Evolutionary conservation across 1,140 invertebrate genomes (phyloP).

Genomic region (Macrotrachela quadricornifera): DNA sequence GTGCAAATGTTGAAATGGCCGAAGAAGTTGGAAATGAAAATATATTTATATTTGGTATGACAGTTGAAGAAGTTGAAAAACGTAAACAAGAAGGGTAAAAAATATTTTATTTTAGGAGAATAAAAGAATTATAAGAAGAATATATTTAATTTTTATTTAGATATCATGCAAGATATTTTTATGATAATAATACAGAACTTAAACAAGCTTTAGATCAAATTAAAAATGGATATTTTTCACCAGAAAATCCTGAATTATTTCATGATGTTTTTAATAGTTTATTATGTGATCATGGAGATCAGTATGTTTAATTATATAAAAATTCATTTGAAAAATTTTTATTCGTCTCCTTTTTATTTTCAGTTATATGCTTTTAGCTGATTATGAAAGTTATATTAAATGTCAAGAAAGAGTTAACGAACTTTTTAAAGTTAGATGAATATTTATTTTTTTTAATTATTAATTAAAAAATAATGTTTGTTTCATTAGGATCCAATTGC

Average conservation of each 20-base stretch:
- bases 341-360: not conserved
- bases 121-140: not conserved
- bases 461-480: conserved; percentile 5
- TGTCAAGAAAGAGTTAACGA: conserved; percentile 66
- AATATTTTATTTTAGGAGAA: not conserved
- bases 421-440: conserved; percentile 48
- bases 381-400: conserved; percentile 79
- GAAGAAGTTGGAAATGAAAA: conserved; percentile 96
- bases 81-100: conserved; percentile 45
- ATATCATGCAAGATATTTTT: conserved; percentile 57
- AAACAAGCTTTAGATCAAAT: conserved; percentile 87
- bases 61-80: conserved; percentile 64
- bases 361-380: conserved; percentile 69
- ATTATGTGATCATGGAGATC: conserved; percentile 66
- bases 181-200: conserved; percentile 66
- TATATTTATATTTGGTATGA: conserved; percentile 98
- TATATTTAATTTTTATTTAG: conserved; percentile 13
- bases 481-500: conserved; percentile 52
- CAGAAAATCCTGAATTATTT: conserved; percentile 68
- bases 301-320: conserved; percentile 25
- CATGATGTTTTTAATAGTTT: conserved; percentile 68
- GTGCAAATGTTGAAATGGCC: conserved; percentile 97
- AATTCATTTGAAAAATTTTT: not conserved
- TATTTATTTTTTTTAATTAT: too few relatives aligned
- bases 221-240: conserved; percentile 79